Conservation (phyloP, 1,140 invertebrate genomes). For the Sarcophaga bullata region DNA sequence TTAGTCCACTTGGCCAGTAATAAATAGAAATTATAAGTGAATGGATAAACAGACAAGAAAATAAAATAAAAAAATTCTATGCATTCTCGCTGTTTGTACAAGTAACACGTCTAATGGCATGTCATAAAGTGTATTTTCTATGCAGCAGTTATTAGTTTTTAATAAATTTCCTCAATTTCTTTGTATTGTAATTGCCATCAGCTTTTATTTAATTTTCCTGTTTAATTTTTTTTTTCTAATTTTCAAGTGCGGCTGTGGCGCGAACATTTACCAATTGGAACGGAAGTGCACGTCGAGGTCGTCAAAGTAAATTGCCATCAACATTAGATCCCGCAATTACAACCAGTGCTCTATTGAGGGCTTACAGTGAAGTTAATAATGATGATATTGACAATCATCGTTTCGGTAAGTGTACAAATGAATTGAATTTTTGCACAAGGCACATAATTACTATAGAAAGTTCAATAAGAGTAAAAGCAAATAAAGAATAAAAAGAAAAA, state of each 20-base stretch:
- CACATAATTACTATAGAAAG: no score
- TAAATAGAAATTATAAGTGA: no score
- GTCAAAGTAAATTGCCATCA: slow-evolving; percentile 67
- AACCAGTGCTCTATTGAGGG: slow-evolving; percentile 74
- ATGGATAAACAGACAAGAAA: no score
- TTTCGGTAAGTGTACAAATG: slow-evolving; percentile 57
- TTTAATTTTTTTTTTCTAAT: slow-evolving; percentile 51
- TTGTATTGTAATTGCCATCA: not conserved
- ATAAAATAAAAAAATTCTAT: not conserved
- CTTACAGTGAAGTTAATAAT: slow-evolving; percentile 70
- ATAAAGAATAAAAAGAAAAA: no score
- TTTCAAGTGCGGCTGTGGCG: slow-evolving; percentile 72
- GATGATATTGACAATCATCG: slow-evolving; percentile 58
- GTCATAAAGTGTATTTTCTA: not conserved
- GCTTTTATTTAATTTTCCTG: slow-evolving; percentile 21
- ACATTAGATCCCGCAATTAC: slow-evolving; percentile 78
- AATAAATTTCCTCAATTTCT: no score
- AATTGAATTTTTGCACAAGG: not conserved
- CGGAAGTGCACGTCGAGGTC: slow-evolving; percentile 63
- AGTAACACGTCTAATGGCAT: not conserved
- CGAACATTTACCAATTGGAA: slow-evolving; percentile 70
- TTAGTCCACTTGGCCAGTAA: no score
- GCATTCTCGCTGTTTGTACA: not conserved
- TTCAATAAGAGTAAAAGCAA: no score
- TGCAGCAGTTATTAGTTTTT: not conserved